Evolutionary conservation across 30 jellyfish, hydroid and myxozoan species (phyloP).

Genomic region (Pseudorhiza aurosa): DNA sequence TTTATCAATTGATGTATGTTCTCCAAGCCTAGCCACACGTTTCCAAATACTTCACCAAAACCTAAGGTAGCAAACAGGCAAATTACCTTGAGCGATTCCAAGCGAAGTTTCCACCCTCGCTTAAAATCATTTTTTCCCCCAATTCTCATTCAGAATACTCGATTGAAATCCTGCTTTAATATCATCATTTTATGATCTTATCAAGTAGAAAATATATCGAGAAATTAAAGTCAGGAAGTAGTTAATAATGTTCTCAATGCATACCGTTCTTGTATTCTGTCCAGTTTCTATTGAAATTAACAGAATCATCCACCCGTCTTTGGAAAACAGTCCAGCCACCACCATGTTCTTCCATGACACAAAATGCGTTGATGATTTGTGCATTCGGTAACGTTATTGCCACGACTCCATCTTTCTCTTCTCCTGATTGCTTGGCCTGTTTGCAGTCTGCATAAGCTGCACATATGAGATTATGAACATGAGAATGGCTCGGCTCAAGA

Average conservation of each 20-base stretch:
- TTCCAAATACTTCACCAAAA: conserved; percentile 20
- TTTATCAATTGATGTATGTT: conserved; percentile 29
- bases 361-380: background rate
- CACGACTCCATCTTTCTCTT: conserved; percentile 1
- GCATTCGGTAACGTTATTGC: background rate
- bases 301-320: conserved; percentile 7
- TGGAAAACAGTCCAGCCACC: conserved; percentile 26
- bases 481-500: too few relatives aligned
- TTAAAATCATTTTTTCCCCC: too few relatives aligned
- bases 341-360: conserved; percentile 33
- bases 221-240: too few relatives aligned
- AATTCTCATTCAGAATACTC: too few relatives aligned
- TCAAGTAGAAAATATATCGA: too few relatives aligned
- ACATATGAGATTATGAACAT: too few relatives aligned
- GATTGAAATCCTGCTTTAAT: too few relatives aligned
- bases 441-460: conserved; percentile 35
- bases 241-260: too few relatives aligned
- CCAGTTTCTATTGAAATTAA: conserved; percentile 19
- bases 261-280: conserved; percentile 10
- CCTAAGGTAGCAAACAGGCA: too few relatives aligned
- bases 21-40: conserved; percentile 40
- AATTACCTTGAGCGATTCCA: too few relatives aligned
- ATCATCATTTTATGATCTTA: too few relatives aligned
- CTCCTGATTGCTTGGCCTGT: conserved; percentile 23
- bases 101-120: too few relatives aligned